Evolutionary conservation across 1,140 invertebrate genomes (phyloP).

Genomic region (Lysiphlebus fabarum): DNA sequence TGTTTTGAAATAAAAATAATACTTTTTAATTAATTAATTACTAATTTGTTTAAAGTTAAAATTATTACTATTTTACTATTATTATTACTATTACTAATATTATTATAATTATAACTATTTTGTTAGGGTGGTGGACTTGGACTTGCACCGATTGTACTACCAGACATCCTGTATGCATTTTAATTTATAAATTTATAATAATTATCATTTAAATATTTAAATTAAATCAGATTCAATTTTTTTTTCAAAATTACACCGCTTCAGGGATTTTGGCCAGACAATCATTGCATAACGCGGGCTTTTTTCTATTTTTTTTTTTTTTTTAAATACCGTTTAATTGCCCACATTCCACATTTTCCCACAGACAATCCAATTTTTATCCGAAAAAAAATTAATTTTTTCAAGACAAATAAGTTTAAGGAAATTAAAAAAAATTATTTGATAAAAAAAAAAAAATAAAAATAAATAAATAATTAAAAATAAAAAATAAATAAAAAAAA

Average conservation of each 20-base stretch:
- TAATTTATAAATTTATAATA: constrained; percentile 22
- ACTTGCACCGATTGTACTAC: constrained; percentile 14
- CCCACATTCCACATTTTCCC: constrained; percentile 55
- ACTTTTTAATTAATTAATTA: too few relatives aligned
- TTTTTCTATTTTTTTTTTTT: constrained; percentile 26
- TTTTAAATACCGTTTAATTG: constrained; percentile 40
- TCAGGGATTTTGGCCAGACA: constrained; percentile 57
- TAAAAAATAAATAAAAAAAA: constrained; percentile 15
- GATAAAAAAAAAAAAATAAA: constrained; percentile 19
- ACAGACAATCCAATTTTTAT: constrained; percentile 55
- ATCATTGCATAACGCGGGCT: constrained; percentile 35
- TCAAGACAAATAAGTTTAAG: background rate
- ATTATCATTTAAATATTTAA: background rate
- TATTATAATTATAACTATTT: background rate
- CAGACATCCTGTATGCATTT: constrained; percentile 28
- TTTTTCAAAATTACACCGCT: constrained; percentile 44
- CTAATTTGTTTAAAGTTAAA: too few relatives aligned
- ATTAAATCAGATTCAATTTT: constrained; percentile 1
- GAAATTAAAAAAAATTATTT: constrained; percentile 21
- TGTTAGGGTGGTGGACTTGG: background rate
- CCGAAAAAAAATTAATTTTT: constrained; percentile 25
- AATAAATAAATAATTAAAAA: constrained; percentile 13
- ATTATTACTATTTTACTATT: too few relatives aligned
- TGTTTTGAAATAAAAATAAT: too few relatives aligned
- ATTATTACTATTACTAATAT: too few relatives aligned